Base-by-base conservation (phyloP, 2,888 invertebrate genomes). In the Axea sp. region DNA sequence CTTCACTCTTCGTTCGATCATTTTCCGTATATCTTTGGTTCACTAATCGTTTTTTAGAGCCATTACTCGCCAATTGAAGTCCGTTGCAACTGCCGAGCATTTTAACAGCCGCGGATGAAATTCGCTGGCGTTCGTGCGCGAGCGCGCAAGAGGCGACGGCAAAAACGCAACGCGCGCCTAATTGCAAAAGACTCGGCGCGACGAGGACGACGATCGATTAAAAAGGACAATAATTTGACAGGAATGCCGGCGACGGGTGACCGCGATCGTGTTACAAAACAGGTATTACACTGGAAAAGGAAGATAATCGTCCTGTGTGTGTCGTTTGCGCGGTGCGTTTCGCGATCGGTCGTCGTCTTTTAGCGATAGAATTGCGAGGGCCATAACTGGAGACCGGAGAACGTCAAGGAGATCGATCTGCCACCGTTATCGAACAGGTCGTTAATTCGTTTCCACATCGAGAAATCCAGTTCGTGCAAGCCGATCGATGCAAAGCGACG, bases 391-490 rank as follows among this genome's bases (percentile, higher is more conserved):
- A 76, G 64, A 65, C 47, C 31, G 22, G 47, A 45, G 60, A 75
- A 69, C 69, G 75, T 41, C 62, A 30, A 49, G 59, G 43, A 76
- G 76, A 76, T 76, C 73, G 76, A 76, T 76, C 76, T 73, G 69
- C 68, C 73, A 74, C 67, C 73, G 72, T 69, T 74, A 76, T 76
- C 72, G 74, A 68, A 71, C 68, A 71, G 73, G 73, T 76, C 76
- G 73, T 76, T 76, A 76, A 76, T 76, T 76, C 76, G 74, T 76
- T 76, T 76, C 72, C 72, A 76, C 68, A 67, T 76, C 71, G 71
- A 74, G 69, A 72, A 73, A 76, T 74, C 73, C 71, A 72, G 73
- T 76, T 76, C 76, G 76, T 71, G 76, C 68, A 72, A 73, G 72
- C 51, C 71, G 76, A 72, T 72, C 72, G 68, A 76, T 74, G 76